Evolutionary conservation across 1,140 invertebrate species (phyloP), one percentile per base, ranked within the genome.

Genomic region (Stenopsyche tienmushanensis): DNA sequence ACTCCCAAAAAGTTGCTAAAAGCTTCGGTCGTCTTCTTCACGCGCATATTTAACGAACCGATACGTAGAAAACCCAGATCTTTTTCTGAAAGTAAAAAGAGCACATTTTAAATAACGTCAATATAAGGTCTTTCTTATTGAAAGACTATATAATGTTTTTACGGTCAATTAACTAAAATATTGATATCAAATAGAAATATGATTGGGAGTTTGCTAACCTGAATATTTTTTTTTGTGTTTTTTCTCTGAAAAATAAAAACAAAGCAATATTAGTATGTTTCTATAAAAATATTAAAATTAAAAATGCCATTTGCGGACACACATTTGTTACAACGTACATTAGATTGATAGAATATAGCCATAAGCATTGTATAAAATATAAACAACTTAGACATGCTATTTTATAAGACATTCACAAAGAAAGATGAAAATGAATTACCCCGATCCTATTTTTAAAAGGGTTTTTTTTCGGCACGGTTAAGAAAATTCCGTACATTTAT

Each of bases 11-110:
- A 92, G 73, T 92, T 91, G 78, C 91, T 93, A 81, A 93, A 92
- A 1, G 91, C 90, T 74, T 93, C 91, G 44, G 91, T 93, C 21
- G 92, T 94, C 77, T 91, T 92, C 81, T 94, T 94, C 72, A 94
- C 92, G 73, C 92, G 85, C 39, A 94, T 91, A 80, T 94, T 94
- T 74, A 96, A 79, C 7, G 93, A 96, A 70, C 93, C 92, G 82
- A 95, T 94, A 72, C 92, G 85, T 66, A 94, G 85, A 78, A 96
- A 94, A 73, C 91, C 86, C 79, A 86, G 84, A 80, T 93, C 91
- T 84, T 91, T 92, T 80, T 93, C 90, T 90, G 80, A 62, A 54
- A 58, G 15, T 10, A 15, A 64, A 54, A 17, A 42, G 26, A 63
- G 1, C 62, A 20, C 13, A 9, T 42, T n/a, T 41, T 58, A 25